Evolutionary conservation across 2,113 vertebrate genomes (phyloP), one percentile per base, ranked within the genome.

Genomic region (Perca flavescens): DNA sequence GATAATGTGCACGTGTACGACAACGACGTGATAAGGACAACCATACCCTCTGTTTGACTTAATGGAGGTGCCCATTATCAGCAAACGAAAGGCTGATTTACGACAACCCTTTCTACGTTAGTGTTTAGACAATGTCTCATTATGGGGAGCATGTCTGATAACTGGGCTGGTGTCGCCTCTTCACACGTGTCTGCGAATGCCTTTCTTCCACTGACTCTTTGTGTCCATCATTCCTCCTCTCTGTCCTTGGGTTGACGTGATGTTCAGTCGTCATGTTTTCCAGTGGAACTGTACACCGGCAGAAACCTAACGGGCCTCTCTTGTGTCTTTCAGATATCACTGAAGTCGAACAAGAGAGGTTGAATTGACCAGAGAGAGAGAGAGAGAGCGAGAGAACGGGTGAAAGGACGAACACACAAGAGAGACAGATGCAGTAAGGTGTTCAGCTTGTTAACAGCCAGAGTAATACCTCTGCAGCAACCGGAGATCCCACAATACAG

Each of bases 1-100:
- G 90, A 90, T 92, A 93, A 93, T 94, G 79, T 80, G 90, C 86
- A 94, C 10, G 66, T 91, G 85, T 63, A 80, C 47, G 61, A 53
- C 82, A 80, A 68, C 76, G 78, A 91, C 84, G 90, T 66, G 80
- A 88, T 76, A 4, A n/a, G 86, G 79, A 89, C 88, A 89, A 91
- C 89, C 93, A 90, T 87, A 92, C 86, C 89, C 90, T 85, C 87
- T 91, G 89, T 93, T 92, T 82, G 84, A 79, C 83, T 84, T 67
- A 68, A 82, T 81, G 80, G 86, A 94, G 68, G 93, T 94, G 93
- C 89, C 85, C 90, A 94, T 94, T 93, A 94, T 76, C 79, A 58
- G 57, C 82, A 74, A 86, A 62, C 34, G 82, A 79, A 84, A 79
- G 82, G 82, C 86, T 77, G 84, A 90, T 90, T 80, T 89, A 83